Evolutionary conservation across 2,113 vertebrate species (phyloP), one percentile per base, ranked within the genome.

Genomic region (Oostethus manadensis): DNA sequence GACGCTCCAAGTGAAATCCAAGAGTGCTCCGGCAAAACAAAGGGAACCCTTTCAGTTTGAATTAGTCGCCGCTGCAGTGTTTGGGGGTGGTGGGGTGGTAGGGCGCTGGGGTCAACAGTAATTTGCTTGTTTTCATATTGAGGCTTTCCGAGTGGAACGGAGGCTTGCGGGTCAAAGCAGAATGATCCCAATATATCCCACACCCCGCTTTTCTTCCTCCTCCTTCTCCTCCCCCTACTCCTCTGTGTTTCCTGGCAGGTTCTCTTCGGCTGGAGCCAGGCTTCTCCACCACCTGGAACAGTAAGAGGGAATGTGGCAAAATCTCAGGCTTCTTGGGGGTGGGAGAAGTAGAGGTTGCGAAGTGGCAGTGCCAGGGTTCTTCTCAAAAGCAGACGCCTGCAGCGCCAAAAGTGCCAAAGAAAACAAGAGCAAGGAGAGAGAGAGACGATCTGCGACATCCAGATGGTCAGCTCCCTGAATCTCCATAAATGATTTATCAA

Each of bases 71-170:
- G 60, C 83, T 73, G 78, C 84, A 81, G 80, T 76, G 81, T 81
- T 84, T 14, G 10, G 38, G 38, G 38, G 38, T 1, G 4, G 38
- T 2, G 38, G 13, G 76, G 76, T 79, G 82, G 86, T 77, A 79
- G 57, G 58, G 80, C 61, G 63, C 75, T 70, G 72, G 77, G 85
- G 83, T 89, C 85, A 86, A 70, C 72, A 75, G 77, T 87, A 89
- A 87, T 88, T 88, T 85, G 85, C 81, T 84, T 87, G 85, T 82
- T 83, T 88, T 84, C 71, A 81, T 81, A 84, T 42, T 5, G 38
- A 42, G 11, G 38, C 38, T 42, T 42, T 42, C 38, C 13, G 38
- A 42, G 38, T 14, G 38, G 10, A 14, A 42, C 86, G 64, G 66
- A 74, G 64, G 74, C 81, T 87, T 88, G 64, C 84, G 79, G 88